Base-by-base conservation (phyloP, 2,113 vertebrate species). In the Cariama cristata region DNA sequence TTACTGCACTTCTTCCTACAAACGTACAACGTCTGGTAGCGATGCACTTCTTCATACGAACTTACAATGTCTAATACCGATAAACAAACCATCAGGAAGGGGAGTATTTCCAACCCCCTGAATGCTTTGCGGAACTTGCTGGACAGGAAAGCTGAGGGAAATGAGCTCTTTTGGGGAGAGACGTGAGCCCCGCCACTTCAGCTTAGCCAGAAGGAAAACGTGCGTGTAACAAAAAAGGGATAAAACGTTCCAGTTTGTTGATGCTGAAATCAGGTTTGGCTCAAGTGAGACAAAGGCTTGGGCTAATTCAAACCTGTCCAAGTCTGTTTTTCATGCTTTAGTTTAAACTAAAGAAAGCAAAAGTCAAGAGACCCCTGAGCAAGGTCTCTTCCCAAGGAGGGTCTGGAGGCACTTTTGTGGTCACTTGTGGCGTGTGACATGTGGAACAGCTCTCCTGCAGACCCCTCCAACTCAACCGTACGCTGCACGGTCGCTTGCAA, bases 11-110 rank as follows among this genome's bases (percentile, higher is more conserved):
- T 52, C 56, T 68, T 13, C 56, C 45, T 44, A 8, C n/a, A 42
- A 0, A 1, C 12, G 3, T 4, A 17, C 3, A 2, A 14, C 1
- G 32, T 30, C 68, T 12, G 7, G n/a, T 2, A 17, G 15, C 1
- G 47, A 42, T 42, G 72, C 10, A 11, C 58, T 30, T 18, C 55
- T 33, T 32, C 35, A 32, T 19, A 10, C 33, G 33, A n/a, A 44
- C 52, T 24, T 20, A 4, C 6, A 9, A 16, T 17, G 18, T 21
- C 67, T 4, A 18, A 8, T 0, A 0, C 8, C 0, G 84, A 5
- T 3, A 74, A 89, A 35, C 52, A 26, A 12, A 4, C 35, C 44
- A 6, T 2, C 5, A 14, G 60, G 63, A 35, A 42, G 4, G 21
- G 14, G 67, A 38, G 58, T 45, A 1, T 7, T 12, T 53, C 58